Percentiles rank a stretch among this genome's conserved stretches.
Conservation (phyloP, 1,140 invertebrate genomes). For the Pachyrhynchus sulphureomaculatus region DNA sequence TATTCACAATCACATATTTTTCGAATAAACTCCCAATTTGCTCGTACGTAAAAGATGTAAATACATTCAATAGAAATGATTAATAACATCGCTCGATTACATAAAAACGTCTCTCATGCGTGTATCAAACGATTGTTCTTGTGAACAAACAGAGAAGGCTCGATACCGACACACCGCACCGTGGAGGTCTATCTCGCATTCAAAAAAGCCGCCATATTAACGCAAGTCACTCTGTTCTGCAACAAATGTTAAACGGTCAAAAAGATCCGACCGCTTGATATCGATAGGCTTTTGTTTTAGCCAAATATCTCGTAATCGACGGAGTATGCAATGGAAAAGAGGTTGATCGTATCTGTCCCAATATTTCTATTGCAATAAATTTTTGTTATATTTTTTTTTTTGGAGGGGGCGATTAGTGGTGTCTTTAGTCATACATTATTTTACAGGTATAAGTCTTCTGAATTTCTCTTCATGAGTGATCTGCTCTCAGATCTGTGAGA, state of each 20-base stretch:
- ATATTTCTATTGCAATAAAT: not conserved
- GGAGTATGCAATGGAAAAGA: not conserved
- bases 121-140: constrained; percentile 23
- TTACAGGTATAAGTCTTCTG: no score
- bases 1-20: no score
- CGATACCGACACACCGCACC: not conserved
- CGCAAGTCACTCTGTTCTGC: constrained; percentile 21
- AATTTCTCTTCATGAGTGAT: no score
- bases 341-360: not conserved
- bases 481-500: no score
- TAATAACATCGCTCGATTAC: constrained; percentile 5
- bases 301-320: constrained; percentile 27
- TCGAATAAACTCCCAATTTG: no score
- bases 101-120: constrained; percentile 22
- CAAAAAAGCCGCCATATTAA: constrained; percentile 7
- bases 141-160: constrained; percentile 26
- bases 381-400: no score
- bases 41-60: not conserved
- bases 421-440: no score
- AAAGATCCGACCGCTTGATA: constrained; percentile 20
- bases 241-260: constrained; percentile 23
- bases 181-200: not conserved
- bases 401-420: no score
- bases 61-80: constrained; percentile 1
- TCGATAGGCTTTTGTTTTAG: constrained; percentile 26